Evolutionary conservation across 2,888 invertebrate genomes (phyloP).

Genomic region (Macrophya annulata): DNA sequence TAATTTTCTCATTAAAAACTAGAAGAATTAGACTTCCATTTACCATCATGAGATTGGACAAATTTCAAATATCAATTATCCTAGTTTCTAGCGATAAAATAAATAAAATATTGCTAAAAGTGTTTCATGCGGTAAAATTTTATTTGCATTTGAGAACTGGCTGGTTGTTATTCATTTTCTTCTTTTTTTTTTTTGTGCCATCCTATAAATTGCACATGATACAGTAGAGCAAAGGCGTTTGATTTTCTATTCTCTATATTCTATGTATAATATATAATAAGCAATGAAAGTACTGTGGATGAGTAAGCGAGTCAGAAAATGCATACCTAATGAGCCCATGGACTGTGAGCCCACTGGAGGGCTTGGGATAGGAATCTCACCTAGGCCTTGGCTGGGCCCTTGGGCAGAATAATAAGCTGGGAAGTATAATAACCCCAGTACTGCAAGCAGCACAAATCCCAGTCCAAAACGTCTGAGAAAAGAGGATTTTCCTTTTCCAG

Average conservation of each 20-base stretch:
- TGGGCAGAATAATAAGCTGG: constrained; percentile 78
- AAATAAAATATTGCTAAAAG: not conserved
- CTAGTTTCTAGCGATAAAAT: not conserved
- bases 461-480: constrained; percentile 74
- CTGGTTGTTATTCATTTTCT: not conserved
- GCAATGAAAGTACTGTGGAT: constrained; percentile 9
- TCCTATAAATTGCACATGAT: not conserved
- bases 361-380: constrained; percentile 75
- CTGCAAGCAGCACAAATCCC: constrained; percentile 74
- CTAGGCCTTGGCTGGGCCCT: constrained; percentile 75
- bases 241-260: not conserved
- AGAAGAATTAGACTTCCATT: not conserved
- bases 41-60: not conserved
- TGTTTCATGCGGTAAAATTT: not conserved
- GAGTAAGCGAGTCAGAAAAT: constrained; percentile 64
- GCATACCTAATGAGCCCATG: constrained; percentile 76
- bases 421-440: constrained; percentile 75
- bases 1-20: not conserved
- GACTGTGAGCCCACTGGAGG: constrained; percentile 70
- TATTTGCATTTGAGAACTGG: not conserved
- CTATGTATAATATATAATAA: not conserved
- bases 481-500: constrained; percentile 72
- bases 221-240: constrained; percentile 1
- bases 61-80: not conserved
- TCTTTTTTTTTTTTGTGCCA: not conserved